Base-by-base conservation (phyloP, 1,140 invertebrate genomes). In the Coptotermes formosanus region DNA sequence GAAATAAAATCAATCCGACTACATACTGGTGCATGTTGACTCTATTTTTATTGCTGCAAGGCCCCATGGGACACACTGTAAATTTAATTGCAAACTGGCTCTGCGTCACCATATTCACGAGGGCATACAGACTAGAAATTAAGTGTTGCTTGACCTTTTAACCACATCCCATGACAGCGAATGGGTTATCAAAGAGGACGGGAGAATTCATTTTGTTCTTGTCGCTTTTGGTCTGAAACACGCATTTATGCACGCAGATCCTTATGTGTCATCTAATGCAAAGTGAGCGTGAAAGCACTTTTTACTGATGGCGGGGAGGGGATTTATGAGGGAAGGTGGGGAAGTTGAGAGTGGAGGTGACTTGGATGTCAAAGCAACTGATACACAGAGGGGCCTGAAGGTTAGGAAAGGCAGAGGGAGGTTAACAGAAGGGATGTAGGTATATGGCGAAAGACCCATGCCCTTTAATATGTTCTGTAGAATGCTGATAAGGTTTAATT, bases 171-270 rank as follows among this genome's bases (percentile, higher is more conserved):
- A 75, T 75, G 64, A 30, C 64, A 75, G 25, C 64, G 64, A 30
- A 75, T 75, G 64, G 64, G n/a, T 75, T 75, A 75, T 75, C 64
- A 75, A 75, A 75, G 64, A 75, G 64, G 25, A 30, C n/a, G 30
- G 64, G 64, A 75, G 30, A 75, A 75, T 75, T 75, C 64, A 75
- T 75, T 75, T 75, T 75, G 64, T 75, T 75, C 64, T 75, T 75
- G 64, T 75, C 64, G 64, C 64, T 75, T 75, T 75, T n/a, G 8
- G 64, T 75, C 64, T n/a, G 64, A 75, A 75, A 75, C n/a, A 75
- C 64, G 14, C 64, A 75, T 75, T 75, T 75, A 75, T 30, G 64
- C 30, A 75, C 64, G 64, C n/a, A 30, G 64, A 75, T 75, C 64
- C 64, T 75, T 75, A 75, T 75, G 59, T 64, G 64, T 75, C 64